phyloP scores from a whole-genome alignment of 2,797 vertebrate genomes.

The Lophura swinhoii region DNA sequence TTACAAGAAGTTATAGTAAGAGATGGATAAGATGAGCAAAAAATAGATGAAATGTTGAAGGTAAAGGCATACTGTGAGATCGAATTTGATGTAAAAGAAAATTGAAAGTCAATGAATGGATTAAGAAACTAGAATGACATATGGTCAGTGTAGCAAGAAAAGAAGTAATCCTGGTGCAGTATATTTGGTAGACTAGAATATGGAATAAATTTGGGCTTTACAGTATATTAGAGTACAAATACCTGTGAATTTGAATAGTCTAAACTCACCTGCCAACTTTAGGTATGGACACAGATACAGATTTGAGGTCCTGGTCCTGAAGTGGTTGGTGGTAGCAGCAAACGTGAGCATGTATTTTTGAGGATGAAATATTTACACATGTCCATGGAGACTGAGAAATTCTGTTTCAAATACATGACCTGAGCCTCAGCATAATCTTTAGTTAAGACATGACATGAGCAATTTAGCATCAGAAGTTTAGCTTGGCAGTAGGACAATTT shows the following conservation, averaged over 20 bases:
- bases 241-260: background rate
- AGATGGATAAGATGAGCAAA: background rate
- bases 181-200: background rate
- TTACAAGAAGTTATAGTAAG: background rate
- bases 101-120: background rate
- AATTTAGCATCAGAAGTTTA: background rate
- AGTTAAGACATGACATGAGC: background rate
- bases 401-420: background rate
- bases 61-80: background rate
- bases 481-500: background rate
- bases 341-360: background rate
- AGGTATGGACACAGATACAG: background rate
- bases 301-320: background rate
- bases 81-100: conserved; percentile 4
- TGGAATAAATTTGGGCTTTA: background rate
- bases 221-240: background rate
- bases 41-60: background rate
- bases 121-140: background rate
- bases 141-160: background rate
- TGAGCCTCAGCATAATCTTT: background rate
- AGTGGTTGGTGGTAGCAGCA: background rate
- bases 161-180: background rate
- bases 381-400: background rate
- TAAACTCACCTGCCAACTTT: background rate
- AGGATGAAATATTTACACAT: background rate